Base-by-base conservation (phyloP, 2,797 vertebrate species). In the Lagocephalus sceleratus region DNA sequence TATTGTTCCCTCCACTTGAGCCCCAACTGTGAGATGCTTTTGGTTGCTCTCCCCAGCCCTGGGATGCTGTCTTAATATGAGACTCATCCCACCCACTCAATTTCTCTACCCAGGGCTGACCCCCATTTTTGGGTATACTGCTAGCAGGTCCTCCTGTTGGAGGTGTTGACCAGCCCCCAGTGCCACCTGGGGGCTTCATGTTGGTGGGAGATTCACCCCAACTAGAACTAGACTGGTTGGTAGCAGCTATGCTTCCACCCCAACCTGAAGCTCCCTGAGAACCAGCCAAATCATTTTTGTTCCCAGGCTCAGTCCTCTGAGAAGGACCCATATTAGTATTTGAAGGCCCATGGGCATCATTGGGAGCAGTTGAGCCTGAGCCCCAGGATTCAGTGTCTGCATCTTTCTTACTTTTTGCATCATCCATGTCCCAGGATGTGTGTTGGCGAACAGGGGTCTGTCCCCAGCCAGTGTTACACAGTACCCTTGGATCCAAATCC, bases 381-480 rank as follows among this genome's bases (percentile, higher is more conserved):
- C 93, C 84, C 94, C 93, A 72, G 84, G 90, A 82, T 82, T 92
- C 90, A 90, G 89, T 73, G 85, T 86, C 85, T 88, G 73, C 47
- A 80, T 95, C 93, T 84, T 92, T 92, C 88, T 96, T 97, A 68
- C 88, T 86, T 66, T 94, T 94, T 71, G 92, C 88, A 20, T 92
- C 70, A 54, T 94, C 89, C 0, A 91, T 97, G 67, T 98, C 94
- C 97, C 97, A 99, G 81, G 95, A 91, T 71, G 96, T 98, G 88
- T 99, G 95, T 83, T 99, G 97, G 81, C 94, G 95, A 78, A 99
- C 93, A 60, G 96, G 96, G 76, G 94, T 99, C 90, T 98, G 96
- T 81, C 97, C 97, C 97, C 97, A 99, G 39, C 97, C 97, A 55
- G 93, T 94, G 89, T 99, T 99, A 89, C 95, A 99, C 42, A 99